Base-by-base conservation (phyloP, 2,797 vertebrate genomes). In the Avahi laniger region DNA sequence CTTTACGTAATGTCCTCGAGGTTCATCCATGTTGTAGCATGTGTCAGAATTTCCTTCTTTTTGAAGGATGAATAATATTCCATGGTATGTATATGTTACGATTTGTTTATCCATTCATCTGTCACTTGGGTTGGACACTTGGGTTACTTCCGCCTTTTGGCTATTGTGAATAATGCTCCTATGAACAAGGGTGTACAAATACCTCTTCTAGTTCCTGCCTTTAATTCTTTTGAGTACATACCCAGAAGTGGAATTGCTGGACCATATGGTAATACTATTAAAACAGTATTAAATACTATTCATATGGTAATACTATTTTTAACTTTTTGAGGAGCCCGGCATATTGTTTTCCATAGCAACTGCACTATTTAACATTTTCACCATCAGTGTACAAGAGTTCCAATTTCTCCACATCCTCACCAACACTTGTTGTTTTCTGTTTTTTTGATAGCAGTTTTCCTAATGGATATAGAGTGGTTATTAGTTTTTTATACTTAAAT, bases 401-500 rank as follows among this genome's bases (percentile, higher is more conserved):
- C 18, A n/a, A 26, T 89, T 84, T 89, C n/a, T 72, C 33, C 72
- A 63, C 33, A 70, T 38, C 24, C 43, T 93, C 26, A 41, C 7
- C 24, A 70, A 57, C 85, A 65, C 33, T 89, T 84, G 7, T n/a
- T 70, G 63, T 65, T 72, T 46, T 63, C n/a, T 76, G 22, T 17
- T 30, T 59, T 65, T 78, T 52, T 33, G 2, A 85, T 17, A 73
- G 2, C 65, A 93, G 38, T 8, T n/a, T 35, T 93, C 38, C 73
- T 80, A 48, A 65, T 30, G 7, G 26, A 5, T 54, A 3, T 63
- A 10, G 79, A 3, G 35, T 93, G 24, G 20, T 72, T 28, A 59
- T 89, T 90, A 33, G 59, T 87, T 87, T 84, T 69, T 91, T 46
- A 50, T 73, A 57, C 30, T 88, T 91, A 85, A 43, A 73, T 75